phyloP scores from a whole-genome alignment of 2,888 invertebrate genomes.

The Cataglyphis altisquamis region DNA sequence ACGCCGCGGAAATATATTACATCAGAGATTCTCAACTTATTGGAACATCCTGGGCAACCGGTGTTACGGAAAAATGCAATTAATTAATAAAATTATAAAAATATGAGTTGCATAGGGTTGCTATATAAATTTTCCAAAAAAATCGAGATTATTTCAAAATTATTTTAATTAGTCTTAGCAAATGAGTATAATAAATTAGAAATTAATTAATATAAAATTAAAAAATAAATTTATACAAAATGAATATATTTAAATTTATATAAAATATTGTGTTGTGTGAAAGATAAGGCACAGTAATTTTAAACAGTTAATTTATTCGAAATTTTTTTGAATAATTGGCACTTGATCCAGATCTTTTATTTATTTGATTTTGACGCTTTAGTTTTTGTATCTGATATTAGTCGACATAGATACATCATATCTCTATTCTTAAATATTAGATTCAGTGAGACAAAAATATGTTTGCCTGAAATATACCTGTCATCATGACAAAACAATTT shows the following conservation, averaged over 20 bases:
- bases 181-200: neutral
- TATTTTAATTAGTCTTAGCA: neutral
- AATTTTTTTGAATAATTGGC: neutral
- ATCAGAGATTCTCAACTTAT: slow-evolving; percentile 6
- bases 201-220: neutral
- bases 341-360: neutral
- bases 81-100: neutral
- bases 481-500: neutral
- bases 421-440: neutral
- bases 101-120: neutral
- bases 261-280: neutral
- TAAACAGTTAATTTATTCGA: neutral
- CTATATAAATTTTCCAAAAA: neutral
- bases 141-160: neutral
- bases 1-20: neutral
- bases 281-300: neutral
- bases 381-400: neutral
- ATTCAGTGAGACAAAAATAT: slow-evolving; percentile 10
- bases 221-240: neutral
- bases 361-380: neutral
- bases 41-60: neutral
- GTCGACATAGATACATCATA: neutral
- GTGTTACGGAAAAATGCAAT: neutral
- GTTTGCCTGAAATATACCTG: neutral
- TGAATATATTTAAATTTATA: neutral